Conservation (phyloP, 2,113 vertebrate species). For the Amazona vittata region DNA sequence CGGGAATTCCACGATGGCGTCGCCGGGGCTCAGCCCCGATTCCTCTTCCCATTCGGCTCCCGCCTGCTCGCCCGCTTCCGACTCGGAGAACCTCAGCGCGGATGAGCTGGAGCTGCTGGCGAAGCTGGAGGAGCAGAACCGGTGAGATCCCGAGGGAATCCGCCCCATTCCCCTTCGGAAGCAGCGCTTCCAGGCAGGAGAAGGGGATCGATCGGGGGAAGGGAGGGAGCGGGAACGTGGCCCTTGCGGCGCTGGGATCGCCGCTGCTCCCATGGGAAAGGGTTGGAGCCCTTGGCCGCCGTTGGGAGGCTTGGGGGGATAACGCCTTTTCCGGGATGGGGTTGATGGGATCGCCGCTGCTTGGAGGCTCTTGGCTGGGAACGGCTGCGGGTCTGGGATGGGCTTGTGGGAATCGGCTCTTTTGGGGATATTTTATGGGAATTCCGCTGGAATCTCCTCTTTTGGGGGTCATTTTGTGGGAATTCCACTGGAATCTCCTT, state of each 20-base stretch:
- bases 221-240: neutral
- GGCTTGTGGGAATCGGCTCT: too few relatives aligned
- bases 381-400: rapidly evolving
- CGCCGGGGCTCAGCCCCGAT: slow-evolving; percentile 90
- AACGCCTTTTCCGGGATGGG: too few relatives aligned
- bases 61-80: slow-evolving; percentile 82
- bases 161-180: rapidly evolving
- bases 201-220: neutral
- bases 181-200: neutral
- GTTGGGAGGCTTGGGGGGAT: neutral
- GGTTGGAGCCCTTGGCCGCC: neutral
- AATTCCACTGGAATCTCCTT: too few relatives aligned
- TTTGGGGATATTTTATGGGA: neutral
- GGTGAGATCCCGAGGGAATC: slow-evolving; percentile 65
- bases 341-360: too few relatives aligned
- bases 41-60: slow-evolving; percentile 89
- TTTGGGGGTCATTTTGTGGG: too few relatives aligned
- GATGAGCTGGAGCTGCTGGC: slow-evolving; percentile 94
- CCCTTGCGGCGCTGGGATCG: neutral
- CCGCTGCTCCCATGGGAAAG: neutral
- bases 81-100: slow-evolving; percentile 93
- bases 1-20: slow-evolving; percentile 73
- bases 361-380: rapidly evolving
- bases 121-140: slow-evolving; percentile 96
- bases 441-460: too few relatives aligned